Percentiles rank a stretch among this genome's conserved stretches.
phyloP scores from a whole-genome alignment of 2,113 vertebrate species.

The Sander lucioperca region DNA sequence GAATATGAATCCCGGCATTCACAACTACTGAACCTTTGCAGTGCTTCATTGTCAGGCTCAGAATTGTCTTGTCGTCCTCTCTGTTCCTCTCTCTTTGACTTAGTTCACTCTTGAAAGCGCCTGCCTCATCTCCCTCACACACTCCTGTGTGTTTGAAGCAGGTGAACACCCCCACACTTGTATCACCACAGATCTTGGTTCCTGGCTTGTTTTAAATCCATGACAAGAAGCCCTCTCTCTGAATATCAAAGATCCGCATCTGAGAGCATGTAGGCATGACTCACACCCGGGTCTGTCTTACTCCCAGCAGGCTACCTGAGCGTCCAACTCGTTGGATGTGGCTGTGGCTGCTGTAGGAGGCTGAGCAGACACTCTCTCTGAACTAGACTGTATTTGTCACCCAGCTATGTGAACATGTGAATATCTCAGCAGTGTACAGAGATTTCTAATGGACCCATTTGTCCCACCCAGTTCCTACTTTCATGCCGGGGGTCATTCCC shows the following conservation, averaged over 20 bases:
- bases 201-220: conserved; percentile 72
- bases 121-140: conserved; percentile 44
- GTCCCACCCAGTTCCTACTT: conserved; percentile 57
- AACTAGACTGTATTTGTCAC: conserved; percentile 52
- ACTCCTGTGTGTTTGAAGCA: conserved; percentile 68
- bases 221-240: conserved; percentile 72
- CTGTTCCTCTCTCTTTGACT: conserved; percentile 59
- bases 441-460: conserved; percentile 64
- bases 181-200: conserved; percentile 56
- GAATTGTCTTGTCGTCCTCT: conserved; percentile 46
- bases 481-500: conserved; percentile 67
- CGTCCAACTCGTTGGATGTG: conserved; percentile 52
- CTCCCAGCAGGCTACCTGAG: conserved; percentile 59
- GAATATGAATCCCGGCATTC: conserved; percentile 37
- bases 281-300: conserved; percentile 66
- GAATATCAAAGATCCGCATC: conserved; percentile 77
- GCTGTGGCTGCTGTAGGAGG: conserved; percentile 46
- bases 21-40: conserved; percentile 32
- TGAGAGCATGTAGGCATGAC: conserved; percentile 74
- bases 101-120: conserved; percentile 60
- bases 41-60: conserved; percentile 27
- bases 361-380: conserved; percentile 63
- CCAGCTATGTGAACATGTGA: conserved; percentile 59
- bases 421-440: conserved; percentile 53
- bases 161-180: conserved; percentile 77